A percentile compares a stretch with the other conserved stretches of the same genome.
Conservation (phyloP, 2,888 invertebrate species). For the Pollenia angustigena region DNA sequence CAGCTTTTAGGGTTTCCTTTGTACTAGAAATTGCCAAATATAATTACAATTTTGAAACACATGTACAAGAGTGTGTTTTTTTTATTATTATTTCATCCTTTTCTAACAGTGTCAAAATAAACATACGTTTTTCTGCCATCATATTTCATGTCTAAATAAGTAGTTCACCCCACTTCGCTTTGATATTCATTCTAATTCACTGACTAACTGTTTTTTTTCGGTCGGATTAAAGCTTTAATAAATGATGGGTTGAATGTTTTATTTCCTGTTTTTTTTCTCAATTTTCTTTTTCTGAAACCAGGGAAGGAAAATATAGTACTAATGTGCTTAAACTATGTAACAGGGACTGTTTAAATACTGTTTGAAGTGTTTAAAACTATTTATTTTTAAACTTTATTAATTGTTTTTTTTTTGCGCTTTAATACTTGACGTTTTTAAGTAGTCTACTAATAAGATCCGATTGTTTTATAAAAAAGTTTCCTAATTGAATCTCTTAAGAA, state of each 20-base stretch:
- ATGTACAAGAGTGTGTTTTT: neutral
- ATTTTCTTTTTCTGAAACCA: neutral
- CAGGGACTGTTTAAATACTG: too few species aligned
- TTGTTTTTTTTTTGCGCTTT: too few species aligned
- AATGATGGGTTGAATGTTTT: conserved; percentile 51
- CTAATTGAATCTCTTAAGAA: too few species aligned
- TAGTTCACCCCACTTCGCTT: conserved; percentile 3
- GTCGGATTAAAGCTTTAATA: conserved; percentile 47
- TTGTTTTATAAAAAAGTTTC: too few species aligned
- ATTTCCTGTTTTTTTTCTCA: conserved; percentile 37
- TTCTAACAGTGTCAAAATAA: conserved; percentile 6
- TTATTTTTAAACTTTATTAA: too few species aligned
- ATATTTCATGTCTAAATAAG: conserved; percentile 29
- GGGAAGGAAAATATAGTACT: neutral
- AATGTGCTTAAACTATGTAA: neutral
- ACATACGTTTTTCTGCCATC: conserved; percentile 24
- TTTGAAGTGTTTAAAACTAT: too few species aligned
- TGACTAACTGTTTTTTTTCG: conserved; percentile 23
- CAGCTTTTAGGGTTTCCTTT: conserved; percentile 6
- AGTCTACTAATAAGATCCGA: too few species aligned
- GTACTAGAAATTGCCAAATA: conserved; percentile 3
- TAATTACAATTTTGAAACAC: conserved; percentile 31
- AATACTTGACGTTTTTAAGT: too few species aligned
- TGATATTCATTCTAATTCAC: neutral
- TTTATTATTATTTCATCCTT: conserved; percentile 17